These are phyloP conservation scores for Cephalopachus bancanus DNA, from an alignment of 2,797 vertebrate species.

Conservation along the genomic window DNA sequence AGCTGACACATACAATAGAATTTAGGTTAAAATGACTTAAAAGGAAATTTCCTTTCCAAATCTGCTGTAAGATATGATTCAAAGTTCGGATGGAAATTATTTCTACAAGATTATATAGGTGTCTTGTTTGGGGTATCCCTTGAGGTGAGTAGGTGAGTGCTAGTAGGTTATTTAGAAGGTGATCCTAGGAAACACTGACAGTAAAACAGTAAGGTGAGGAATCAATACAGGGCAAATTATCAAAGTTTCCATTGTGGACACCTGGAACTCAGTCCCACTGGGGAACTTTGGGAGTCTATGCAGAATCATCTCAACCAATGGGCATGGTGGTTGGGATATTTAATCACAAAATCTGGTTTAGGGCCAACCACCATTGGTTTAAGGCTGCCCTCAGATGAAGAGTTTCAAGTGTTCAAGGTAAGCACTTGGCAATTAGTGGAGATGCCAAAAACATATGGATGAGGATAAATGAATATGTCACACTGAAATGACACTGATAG, in stretches of 20 bases:
- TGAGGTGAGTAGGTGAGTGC: not conserved
- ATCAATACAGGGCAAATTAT: not conserved
- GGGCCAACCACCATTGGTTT: not conserved
- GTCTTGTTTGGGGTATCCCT: not conserved
- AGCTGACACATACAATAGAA: not conserved
- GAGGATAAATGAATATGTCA: not conserved
- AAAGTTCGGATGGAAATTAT: not conserved
- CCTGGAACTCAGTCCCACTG: not conserved
- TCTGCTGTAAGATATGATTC: not conserved
- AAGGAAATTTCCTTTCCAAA: not conserved
- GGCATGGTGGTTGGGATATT: not conserved
- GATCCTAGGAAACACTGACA: not conserved
- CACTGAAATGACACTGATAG: not conserved
- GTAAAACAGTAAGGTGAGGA: not conserved
- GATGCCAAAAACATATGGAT: not conserved
- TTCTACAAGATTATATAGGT: not conserved
- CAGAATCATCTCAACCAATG: not conserved
- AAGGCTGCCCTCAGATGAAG: not conserved
- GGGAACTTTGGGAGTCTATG: not conserved
- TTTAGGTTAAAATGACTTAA: not conserved
- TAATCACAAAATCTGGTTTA: not conserved
- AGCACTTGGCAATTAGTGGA: not conserved
- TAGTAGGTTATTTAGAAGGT: not conserved
- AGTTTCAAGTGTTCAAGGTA: not conserved
- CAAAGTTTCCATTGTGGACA: not conserved